phyloP scores from a whole-genome alignment of 2,113 vertebrate species.

The Parus major region DNA sequence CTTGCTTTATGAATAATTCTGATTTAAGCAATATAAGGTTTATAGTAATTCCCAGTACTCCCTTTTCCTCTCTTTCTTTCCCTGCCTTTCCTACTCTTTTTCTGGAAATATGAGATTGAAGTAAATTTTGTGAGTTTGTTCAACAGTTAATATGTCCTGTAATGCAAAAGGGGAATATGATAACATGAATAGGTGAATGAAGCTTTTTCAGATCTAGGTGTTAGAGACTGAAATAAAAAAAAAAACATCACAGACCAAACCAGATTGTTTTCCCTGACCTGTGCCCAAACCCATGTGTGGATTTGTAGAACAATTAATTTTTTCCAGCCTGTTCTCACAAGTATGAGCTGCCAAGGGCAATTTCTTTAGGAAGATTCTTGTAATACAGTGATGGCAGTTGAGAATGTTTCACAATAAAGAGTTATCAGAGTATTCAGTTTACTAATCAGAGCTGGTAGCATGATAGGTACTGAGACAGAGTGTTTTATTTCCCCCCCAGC shows the following conservation, averaged over 20 bases:
- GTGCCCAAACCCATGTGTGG: background rate
- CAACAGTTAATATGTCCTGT: background rate
- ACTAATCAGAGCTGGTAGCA: background rate
- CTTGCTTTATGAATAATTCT: background rate
- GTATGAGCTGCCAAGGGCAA: background rate
- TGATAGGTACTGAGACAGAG: background rate
- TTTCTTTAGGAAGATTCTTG: background rate
- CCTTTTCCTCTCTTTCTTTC: background rate
- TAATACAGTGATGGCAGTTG: background rate
- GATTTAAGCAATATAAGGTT: background rate
- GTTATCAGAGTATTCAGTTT: background rate
- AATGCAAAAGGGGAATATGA: background rate
- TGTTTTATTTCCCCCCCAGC: background rate
- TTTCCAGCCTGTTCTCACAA: background rate
- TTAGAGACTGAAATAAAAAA: background rate
- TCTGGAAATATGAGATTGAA: background rate
- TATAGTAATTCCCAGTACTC: background rate
- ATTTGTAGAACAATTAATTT: background rate
- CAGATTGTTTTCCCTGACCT: background rate
- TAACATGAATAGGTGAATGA: background rate
- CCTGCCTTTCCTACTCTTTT: background rate
- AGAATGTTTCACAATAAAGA: background rate
- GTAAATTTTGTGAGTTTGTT: background rate
- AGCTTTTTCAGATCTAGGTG: background rate
- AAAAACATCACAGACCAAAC: background rate